These are phyloP conservation scores for Lepus timidus DNA, from an alignment of 2,113 vertebrate species.

Conservation along the genomic window DNA sequence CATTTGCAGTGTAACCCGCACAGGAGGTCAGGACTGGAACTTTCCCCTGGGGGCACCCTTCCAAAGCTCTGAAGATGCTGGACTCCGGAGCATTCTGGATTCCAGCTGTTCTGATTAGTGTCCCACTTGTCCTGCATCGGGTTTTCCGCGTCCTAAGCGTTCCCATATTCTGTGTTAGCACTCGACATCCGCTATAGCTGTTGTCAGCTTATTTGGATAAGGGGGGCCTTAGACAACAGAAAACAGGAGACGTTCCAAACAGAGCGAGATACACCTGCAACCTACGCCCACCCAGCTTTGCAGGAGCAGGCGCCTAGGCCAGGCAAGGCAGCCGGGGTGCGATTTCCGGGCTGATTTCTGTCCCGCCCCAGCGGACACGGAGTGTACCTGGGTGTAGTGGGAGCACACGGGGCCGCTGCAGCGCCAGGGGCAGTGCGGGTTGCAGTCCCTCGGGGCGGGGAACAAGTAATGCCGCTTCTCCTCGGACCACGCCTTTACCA, in stretches of 20 bases:
- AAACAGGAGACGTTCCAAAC: not conserved
- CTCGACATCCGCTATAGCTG: not conserved
- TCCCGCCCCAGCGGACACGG: not conserved
- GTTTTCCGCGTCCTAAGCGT: not conserved
- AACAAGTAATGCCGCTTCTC: slow-evolving; percentile 92
- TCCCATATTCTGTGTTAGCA: not conserved
- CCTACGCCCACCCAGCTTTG: not conserved
- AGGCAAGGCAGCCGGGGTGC: not conserved
- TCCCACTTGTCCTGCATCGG: not conserved
- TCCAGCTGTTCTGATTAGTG: no score
- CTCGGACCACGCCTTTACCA: slow-evolving; percentile 92
- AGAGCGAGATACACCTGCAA: not conserved
- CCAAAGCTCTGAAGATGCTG: no score
- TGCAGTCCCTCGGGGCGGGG: slow-evolving; percentile 85
- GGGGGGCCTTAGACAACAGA: not conserved
- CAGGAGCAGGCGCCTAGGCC: not conserved
- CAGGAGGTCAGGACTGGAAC: no score
- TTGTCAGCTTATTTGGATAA: not conserved
- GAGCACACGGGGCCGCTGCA: slow-evolving; percentile 92
- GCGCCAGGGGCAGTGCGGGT: slow-evolving; percentile 88
- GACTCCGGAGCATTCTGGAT: no score
- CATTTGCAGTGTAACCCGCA: no score
- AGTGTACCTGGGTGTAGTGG: slow-evolving; percentile 94
- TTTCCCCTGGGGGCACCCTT: no score
- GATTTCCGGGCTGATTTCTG: not conserved